Evolutionary conservation across 1,140 invertebrate species (phyloP), one percentile per base, ranked within the genome.

Genomic region (Stenopsyche tienmushanensis): DNA sequence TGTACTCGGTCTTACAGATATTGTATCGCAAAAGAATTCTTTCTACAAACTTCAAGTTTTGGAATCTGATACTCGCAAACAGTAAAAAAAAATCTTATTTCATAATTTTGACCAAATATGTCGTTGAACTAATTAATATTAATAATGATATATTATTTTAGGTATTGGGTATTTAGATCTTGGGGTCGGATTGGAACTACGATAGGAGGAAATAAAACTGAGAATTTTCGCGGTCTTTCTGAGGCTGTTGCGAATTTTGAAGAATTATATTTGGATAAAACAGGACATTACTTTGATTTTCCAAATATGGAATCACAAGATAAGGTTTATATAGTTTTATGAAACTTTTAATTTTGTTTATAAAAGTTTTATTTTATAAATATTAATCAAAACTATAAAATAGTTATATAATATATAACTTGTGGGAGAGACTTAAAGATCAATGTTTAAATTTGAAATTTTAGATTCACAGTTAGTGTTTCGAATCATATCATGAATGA

Each of bases 181-280:
- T 99, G 97, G 97, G 97, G 97, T 17, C 83, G 97, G 67, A 95
- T 98, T 72, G 96, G 97, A 7, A 99, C 96, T 0, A 91, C 87
- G 0, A 93, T 97, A 72, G 96, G 94, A 8, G 87, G 86, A 9
- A 87, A 82, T 23, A 96, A 94, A 76, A 65, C 91, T 0, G 90
- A 96, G 42, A 70, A 78, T 0, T 85, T 82, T 68, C 9, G 13
- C 1, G 72, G 73, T 0, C 67, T 88, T 8, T 44, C 85, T 0
- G 80, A 86, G 0, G 92, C 92, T 0, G 83, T 89, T 17, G 24
- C 73, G 0, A 71, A 78, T 20, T 98, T 98, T 76, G 75, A 88
- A 71, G 39, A 67, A 0, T 68, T 89, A 0, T 99, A 93, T 78
- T 71, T 78, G 29, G 93, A 98, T 21, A 96, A 95, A 78, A 90